phyloP scores from a whole-genome alignment of 2,888 invertebrate species.

The Brassicogethes aeneus region DNA sequence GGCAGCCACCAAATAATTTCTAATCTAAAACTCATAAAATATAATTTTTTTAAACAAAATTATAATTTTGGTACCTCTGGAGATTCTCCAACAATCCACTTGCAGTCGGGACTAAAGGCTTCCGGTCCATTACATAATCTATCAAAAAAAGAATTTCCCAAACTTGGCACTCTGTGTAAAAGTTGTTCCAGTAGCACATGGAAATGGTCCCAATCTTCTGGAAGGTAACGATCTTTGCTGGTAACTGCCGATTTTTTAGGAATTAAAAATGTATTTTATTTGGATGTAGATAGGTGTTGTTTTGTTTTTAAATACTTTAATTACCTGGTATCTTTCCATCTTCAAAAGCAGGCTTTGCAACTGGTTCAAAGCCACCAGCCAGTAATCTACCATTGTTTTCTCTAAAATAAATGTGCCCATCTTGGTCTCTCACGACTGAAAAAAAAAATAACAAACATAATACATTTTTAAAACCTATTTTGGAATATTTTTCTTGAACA shows the following conservation, averaged over 20 bases:
- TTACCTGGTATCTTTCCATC: slow-evolving; percentile 57
- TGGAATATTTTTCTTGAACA: slow-evolving; percentile 5
- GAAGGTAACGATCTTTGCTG: slow-evolving; percentile 56
- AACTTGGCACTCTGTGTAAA: slow-evolving; percentile 70
- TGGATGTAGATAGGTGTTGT: background rate
- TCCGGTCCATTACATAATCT: slow-evolving; percentile 84
- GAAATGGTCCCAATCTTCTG: slow-evolving; percentile 96
- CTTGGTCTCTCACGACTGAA: slow-evolving; percentile 74
- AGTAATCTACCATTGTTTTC: slow-evolving; percentile 77
- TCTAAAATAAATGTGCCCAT: slow-evolving; percentile 79
- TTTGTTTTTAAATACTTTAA: slow-evolving; percentile 5
- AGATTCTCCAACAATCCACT: slow-evolving; percentile 90
- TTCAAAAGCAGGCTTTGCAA: slow-evolving; percentile 85
- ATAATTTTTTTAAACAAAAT: background rate
- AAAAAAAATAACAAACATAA: slow-evolving; percentile 8
- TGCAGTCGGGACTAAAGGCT: slow-evolving; percentile 94
- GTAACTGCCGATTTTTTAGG: slow-evolving; percentile 38
- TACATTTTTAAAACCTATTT: slow-evolving; percentile 3
- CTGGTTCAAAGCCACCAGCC: slow-evolving; percentile 86
- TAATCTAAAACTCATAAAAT: slow-evolving; percentile 48
- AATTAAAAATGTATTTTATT: background rate
- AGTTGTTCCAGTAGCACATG: slow-evolving; percentile 80
- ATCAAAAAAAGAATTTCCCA: slow-evolving; percentile 67
- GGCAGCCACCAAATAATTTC: slow-evolving; percentile 85
- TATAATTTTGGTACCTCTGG: slow-evolving; percentile 61